phyloP scores from a whole-genome alignment of 2,888 invertebrate species.

The Zele albiditarsus region DNA sequence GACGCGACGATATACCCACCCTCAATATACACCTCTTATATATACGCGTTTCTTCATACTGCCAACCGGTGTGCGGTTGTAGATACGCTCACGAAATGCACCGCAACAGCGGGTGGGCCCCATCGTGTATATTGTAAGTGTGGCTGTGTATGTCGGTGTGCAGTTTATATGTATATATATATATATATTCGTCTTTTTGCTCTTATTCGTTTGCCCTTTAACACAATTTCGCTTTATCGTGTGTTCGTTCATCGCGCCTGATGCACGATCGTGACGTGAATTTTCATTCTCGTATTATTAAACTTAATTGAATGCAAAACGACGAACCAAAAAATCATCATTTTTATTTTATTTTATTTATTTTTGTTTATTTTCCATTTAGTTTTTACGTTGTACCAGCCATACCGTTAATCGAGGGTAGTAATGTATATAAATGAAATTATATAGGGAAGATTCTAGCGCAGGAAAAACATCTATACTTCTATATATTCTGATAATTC shows the following conservation, averaged over 20 bases:
- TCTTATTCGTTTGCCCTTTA: slow-evolving; percentile 24
- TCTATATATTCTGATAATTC: background rate
- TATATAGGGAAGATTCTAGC: background rate
- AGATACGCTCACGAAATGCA: slow-evolving; percentile 34
- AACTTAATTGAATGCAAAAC: slow-evolving; percentile 12
- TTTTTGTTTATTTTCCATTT: too few species aligned
- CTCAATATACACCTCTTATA: slow-evolving; percentile 36
- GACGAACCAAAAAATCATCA: background rate
- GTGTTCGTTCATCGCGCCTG: slow-evolving; percentile 8
- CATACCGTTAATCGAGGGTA: background rate
- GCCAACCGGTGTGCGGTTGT: background rate
- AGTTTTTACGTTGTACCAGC: background rate
- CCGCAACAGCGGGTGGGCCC: slow-evolving; percentile 35
- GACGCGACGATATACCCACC: slow-evolving; percentile 22
- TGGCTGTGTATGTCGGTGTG: background rate
- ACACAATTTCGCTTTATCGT: slow-evolving; percentile 30
- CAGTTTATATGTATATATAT: background rate
- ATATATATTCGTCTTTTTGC: slow-evolving; percentile 13
- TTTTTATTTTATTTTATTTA: background rate
- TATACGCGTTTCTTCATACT: slow-evolving; percentile 12
- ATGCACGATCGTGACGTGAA: slow-evolving; percentile 25
- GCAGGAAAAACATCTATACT: background rate
- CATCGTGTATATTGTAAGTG: slow-evolving; percentile 9
- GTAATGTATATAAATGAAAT: background rate
- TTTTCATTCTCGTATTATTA: slow-evolving; percentile 22